phyloP scores from a whole-genome alignment of 23 tunicate genomes.

The Botrylloides violaceus region DNA sequence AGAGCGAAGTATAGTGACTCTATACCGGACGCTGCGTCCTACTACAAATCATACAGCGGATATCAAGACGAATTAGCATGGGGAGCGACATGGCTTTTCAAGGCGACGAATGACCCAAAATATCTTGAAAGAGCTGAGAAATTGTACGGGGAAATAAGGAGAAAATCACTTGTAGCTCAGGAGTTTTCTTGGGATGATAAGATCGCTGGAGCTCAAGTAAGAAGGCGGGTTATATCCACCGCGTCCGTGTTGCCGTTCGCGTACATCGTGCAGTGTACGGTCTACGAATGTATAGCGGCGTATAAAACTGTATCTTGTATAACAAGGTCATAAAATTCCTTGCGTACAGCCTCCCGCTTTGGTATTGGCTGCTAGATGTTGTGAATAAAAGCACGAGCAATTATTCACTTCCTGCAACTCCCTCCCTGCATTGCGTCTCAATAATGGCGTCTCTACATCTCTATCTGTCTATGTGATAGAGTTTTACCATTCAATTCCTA shows the following conservation, averaged over 20 bases:
- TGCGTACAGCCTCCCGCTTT: too few species aligned
- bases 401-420: neutral
- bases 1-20: slow-evolving; percentile 28
- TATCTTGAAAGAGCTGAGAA: slow-evolving; percentile 43
- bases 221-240: too few species aligned
- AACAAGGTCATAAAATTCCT: too few species aligned
- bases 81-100: slow-evolving; percentile 83
- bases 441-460: neutral
- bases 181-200: slow-evolving; percentile 20
- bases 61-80: slow-evolving; percentile 82
- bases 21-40: slow-evolving; percentile 57
- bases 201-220: slow-evolving; percentile 22
- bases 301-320: too few species aligned
- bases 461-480: too few species aligned
- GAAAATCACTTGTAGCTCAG: neutral
- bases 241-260: too few species aligned
- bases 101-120: slow-evolving; percentile 48
- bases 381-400: neutral
- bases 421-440: neutral
- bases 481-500: slow-evolving; percentile 4
- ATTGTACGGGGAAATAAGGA: neutral
- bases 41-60: slow-evolving; percentile 64
- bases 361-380: too few species aligned
- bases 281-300: too few species aligned
- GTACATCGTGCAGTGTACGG: too few species aligned